Base-by-base conservation (phyloP, 2,888 invertebrate genomes). In the Hoplodrina blanda region DNA sequence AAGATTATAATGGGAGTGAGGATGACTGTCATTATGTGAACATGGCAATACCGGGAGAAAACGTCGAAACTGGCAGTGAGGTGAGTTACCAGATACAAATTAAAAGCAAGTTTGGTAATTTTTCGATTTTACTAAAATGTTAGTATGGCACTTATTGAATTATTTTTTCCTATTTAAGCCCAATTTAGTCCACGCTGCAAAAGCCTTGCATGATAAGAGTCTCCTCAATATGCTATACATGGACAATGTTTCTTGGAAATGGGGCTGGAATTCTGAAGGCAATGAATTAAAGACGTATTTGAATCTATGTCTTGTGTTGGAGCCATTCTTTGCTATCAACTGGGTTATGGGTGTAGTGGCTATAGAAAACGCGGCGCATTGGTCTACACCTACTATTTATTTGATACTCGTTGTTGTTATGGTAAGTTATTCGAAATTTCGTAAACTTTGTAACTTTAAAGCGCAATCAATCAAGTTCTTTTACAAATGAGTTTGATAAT, bases 261-360 rank as follows among this genome's bases (percentile, higher is more conserved):
- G 95, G 89, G 91, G 87, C 20, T 95, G 94, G 92, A 93, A 93
- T 60, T 92, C 94, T 0, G 96, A 97, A 87, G 95, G 97, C 52
- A 96, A 96, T 67, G 97, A 97, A 73, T 92, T 97, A 76, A 97
- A 97, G 87, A 93, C 95, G 62, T 96, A 97, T 80, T 90, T 97
- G 71, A 96, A 97, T 87, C 91, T 97, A 4, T 96, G 97, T 60
- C 96, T 97, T 55, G 96, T 97, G n/a, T 90, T 98, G 82, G 97
- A 98, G 86, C 97, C 97, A 19, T 96, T 97, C 78, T 97, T 97
- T 85, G 97, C 97, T 15, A 96, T 97, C 25, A 97, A 97, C 83
- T 98, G 98, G 98, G 97, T 97, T 81, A 96, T 97, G 91, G 97
- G 97, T 0, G 97, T 98, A 6, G 96, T 97, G 44, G 97, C 97